Evolutionary conservation across 2,888 invertebrate genomes (phyloP), one percentile per base, ranked within the genome.

Genomic region (Agonopterix alstromeriana): DNA sequence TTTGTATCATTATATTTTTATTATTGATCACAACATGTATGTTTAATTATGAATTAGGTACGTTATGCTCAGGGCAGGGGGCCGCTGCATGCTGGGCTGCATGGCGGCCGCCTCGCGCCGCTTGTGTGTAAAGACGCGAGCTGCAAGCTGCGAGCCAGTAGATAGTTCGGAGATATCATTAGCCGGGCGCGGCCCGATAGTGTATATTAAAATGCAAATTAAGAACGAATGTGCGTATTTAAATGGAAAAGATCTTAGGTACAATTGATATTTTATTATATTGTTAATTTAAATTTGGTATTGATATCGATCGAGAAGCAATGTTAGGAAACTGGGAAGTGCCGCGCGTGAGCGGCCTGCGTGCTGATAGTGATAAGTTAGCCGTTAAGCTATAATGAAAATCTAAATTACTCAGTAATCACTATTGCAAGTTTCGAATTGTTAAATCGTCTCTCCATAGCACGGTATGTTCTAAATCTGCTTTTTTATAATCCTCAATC

Each of bases 1-100:
- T 86, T 84, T 86, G 85, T 88, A 87, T 84, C 82, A 87, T 86
- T 87, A 85, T 87, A 87, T 87, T 88, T 87, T 87, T 88, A 87
- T 84, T 85, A 85, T 85, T 78, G 85, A 85, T 86, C 84, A 85
- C 85, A 82, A 82, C 67, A 69, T 82, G 82, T 86, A 86, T 81
- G 80, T 82, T 78, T 82, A 82, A 81, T 76, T 66, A 73, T 49
- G 58, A 56, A 62, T 58, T 60, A 61, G 72, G 72, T 65, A 75
- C 72, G 74, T 69, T 64, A 73, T 63, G 77, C 70, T 73, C 73
- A 65, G 58, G 1, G 14, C 3, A 1, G 4, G 54, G 10, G n/a
- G 38, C 38, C n/a, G n/a, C 38, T 38, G 38, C 10, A 10, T 38
- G 3, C 3, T 38, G 38, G 50, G 46, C 53, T 48, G 36, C n/a